Evolutionary conservation across 2,888 invertebrate species (phyloP), one percentile per base, ranked within the genome.

Genomic region (Watsonalla binaria): DNA sequence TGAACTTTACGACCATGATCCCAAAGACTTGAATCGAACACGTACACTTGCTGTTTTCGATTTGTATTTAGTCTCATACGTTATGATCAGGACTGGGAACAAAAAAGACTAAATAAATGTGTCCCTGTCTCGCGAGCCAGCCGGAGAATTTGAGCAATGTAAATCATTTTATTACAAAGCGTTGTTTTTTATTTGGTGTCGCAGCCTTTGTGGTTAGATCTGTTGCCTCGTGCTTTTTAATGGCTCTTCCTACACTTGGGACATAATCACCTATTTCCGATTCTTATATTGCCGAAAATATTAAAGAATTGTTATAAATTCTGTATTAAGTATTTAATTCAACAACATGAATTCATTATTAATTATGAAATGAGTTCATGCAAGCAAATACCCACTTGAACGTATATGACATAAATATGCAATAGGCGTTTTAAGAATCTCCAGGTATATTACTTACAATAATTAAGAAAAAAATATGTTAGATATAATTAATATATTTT

Each of bases 161-260:
- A 87, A 88, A 87, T 87, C 86, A 86, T 88, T 88, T 88, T 86
- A 88, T 87, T 86, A 86, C 84, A 83, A 82, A 80, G 69, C 76
- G 68, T 79, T 76, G 73, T 82, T 81, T 84, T 86, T 88, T 86
- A 78, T 81, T 81, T 72, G 70, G 62, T 73, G 73, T 72, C 78
- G 80, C 78, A 68, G 76, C 76, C 76, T 85, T 84, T 83, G 81
- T 80, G 78, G 77, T 80, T 72, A 76, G 76, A 74, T 75, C 67
- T 71, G 73, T 74, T 74, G 75, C 70, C 69, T 74, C 72, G 78
- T 76, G 74, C 75, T 74, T 77, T 80, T 65, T 8, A 74, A 73
- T 70, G 67, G 66, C 62, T 68, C 74, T 70, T 70, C 70, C 66
- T 66, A 70, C 66, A 64, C 63, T 59, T 58, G 59, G 53, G 59